Percentiles rank a stretch among this genome's conserved stretches.
Evolutionary conservation across 2,888 invertebrate species (phyloP).

Genomic region (Papilio elwesi): DNA sequence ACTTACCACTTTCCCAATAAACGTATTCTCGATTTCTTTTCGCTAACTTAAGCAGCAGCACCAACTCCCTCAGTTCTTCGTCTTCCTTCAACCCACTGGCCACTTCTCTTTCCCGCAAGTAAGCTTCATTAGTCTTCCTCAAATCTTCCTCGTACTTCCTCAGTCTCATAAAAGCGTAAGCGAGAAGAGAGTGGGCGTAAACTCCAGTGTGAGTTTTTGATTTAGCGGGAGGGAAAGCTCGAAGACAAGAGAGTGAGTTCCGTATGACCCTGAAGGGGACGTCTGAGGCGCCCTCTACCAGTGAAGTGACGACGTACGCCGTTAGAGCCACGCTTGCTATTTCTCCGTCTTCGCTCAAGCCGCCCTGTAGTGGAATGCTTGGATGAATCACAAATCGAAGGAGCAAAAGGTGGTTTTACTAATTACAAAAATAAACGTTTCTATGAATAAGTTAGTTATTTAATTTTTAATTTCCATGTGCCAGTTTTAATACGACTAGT

Average conservation of each 20-base stretch:
- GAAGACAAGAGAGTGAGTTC: slow-evolving; percentile 85
- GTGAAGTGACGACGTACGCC: slow-evolving; percentile 87
- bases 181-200: slow-evolving; percentile 66
- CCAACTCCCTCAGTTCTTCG: slow-evolving; percentile 62
- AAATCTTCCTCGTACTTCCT: slow-evolving; percentile 64
- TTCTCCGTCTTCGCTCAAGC: slow-evolving; percentile 77
- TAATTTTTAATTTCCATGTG: too few species aligned
- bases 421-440: too few species aligned
- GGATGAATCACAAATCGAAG: background rate
- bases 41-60: slow-evolving; percentile 65
- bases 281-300: slow-evolving; percentile 84
- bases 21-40: slow-evolving; percentile 82
- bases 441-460: too few species aligned
- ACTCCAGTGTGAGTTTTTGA: slow-evolving; percentile 58
- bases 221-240: slow-evolving; percentile 69
- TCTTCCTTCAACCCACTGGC: slow-evolving; percentile 56
- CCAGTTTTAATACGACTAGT: too few species aligned
- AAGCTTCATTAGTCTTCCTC: slow-evolving; percentile 56
- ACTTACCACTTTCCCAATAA: slow-evolving; percentile 91
- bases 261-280: slow-evolving; percentile 75
- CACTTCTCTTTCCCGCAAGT: slow-evolving; percentile 47
- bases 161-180: slow-evolving; percentile 66
- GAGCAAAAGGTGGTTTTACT: too few species aligned
- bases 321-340: slow-evolving; percentile 86
- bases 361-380: slow-evolving; percentile 69